A percentile compares a stretch with the other conserved stretches of the same genome.
These are phyloP conservation scores for Varanus salvator DNA, from an alignment of 2,113 vertebrate genomes.

Conservation along the genomic window DNA sequence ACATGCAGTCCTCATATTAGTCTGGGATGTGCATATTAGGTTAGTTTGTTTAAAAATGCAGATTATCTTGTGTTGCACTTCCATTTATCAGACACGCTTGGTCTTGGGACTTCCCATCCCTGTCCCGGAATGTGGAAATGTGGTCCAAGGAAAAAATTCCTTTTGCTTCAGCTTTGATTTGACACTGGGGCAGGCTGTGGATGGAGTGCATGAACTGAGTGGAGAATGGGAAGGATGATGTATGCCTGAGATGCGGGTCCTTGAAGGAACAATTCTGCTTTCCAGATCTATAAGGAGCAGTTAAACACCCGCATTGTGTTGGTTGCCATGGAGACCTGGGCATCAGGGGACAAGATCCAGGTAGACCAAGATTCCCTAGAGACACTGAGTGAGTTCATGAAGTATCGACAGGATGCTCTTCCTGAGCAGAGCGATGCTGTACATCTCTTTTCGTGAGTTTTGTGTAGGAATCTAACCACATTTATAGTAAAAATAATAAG, in stretches of 20 bases:
- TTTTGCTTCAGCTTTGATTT: neutral
- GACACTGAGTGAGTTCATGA: constrained; percentile 89
- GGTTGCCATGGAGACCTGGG: constrained; percentile 97
- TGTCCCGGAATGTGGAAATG: neutral
- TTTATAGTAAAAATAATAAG: neutral
- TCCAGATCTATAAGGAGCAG: constrained; percentile 94
- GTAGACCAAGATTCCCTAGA: constrained; percentile 86
- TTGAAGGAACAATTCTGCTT: neutral
- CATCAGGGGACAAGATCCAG: constrained; percentile 86
- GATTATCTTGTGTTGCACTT: neutral
- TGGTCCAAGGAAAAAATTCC: neutral
- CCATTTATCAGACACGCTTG: neutral
- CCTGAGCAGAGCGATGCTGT: constrained; percentile 87
- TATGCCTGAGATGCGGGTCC: neutral
- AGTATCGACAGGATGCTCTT: constrained; percentile 86
- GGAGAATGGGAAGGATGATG: neutral
- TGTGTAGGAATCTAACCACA: neutral
- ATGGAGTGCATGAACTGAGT: neutral
- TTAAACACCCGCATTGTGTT: constrained; percentile 95
- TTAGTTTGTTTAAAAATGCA: neutral
- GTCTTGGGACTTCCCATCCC: neutral
- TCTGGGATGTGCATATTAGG: neutral
- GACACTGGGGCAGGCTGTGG: too few species aligned
- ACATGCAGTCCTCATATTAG: neutral
- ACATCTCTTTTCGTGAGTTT: constrained; percentile 93